A percentile compares a stretch with the other conserved stretches of the same genome.
Evolutionary conservation across 1,140 invertebrate genomes (phyloP).

Genomic region (Drosophila melanogaster): Release_6_plus_ISO1_MT NT_033779.5:14458501-14459000

Average conservation of each 20-base stretch:
- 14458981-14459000: not conserved
- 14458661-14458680: conserved; percentile 32
- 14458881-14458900: not conserved
- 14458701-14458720: conserved; percentile 45
- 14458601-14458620: conserved; percentile 54
- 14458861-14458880: conserved; percentile 9
- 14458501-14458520: conserved; percentile 32
- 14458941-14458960: too few species aligned
- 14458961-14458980: not conserved
- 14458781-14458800: conserved; percentile 30
- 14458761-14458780: conserved; percentile 64
- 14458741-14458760: conserved; percentile 75
- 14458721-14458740: conserved; percentile 61
- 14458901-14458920: too few species aligned
- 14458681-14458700: conserved; percentile 75
- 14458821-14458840: conserved; percentile 40
- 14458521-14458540: conserved; percentile 13
- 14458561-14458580: conserved; percentile 83
- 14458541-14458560: conserved; percentile 81
- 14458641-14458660: not conserved
- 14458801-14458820: conserved; percentile 27
- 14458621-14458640: not conserved
- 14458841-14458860: conserved; percentile 24
- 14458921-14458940: too few species aligned
- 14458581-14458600: conserved; percentile 81